Percentiles rank a stretch among this genome's conserved stretches.
These are phyloP conservation scores for Pelodytes ibericus DNA, from an alignment of 2,797 vertebrate species.

Conservation along the genomic window DNA sequence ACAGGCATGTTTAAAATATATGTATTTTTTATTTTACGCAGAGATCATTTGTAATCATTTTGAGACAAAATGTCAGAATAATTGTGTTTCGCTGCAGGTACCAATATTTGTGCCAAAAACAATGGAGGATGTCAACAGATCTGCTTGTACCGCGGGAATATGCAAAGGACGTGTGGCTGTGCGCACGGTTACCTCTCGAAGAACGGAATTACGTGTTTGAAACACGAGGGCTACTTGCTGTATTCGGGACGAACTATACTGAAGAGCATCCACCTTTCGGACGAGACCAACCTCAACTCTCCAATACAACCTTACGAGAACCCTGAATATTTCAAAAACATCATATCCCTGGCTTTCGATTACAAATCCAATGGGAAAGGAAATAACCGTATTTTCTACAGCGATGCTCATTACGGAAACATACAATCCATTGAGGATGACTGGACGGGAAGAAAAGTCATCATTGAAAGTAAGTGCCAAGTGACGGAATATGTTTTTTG, in stretches of 20 bases:
- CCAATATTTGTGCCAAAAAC: constrained; percentile 88
- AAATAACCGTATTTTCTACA: constrained; percentile 95
- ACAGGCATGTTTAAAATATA: no score
- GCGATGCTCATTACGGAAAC: constrained; percentile 95
- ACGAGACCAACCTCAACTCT: constrained; percentile 94
- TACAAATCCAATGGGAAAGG: constrained; percentile 82
- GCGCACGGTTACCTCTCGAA: constrained; percentile 91
- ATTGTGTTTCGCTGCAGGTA: constrained; percentile 75
- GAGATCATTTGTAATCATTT: no score
- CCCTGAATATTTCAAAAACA: constrained; percentile 89
- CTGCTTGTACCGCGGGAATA: constrained; percentile 90
- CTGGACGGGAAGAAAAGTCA: constrained; percentile 86
- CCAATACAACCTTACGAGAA: constrained; percentile 93
- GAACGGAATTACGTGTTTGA: constrained; percentile 86
- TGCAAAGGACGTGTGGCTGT: constrained; percentile 85
- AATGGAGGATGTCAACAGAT: constrained; percentile 96
- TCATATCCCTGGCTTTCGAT: constrained; percentile 91
- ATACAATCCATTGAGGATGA: constrained; percentile 96
- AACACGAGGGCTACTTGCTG: constrained; percentile 93
- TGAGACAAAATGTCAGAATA: constrained; percentile 26
- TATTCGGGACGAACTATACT: constrained; percentile 95
- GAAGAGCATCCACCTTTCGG: constrained; percentile 95
- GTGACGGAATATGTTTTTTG: no score
- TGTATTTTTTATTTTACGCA: no score
- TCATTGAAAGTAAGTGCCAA: constrained; percentile 90